Evolutionary conservation across 2,888 invertebrate genomes (phyloP), one percentile per base, ranked within the genome.

Genomic region (Pardosa pseudoannulata): DNA sequence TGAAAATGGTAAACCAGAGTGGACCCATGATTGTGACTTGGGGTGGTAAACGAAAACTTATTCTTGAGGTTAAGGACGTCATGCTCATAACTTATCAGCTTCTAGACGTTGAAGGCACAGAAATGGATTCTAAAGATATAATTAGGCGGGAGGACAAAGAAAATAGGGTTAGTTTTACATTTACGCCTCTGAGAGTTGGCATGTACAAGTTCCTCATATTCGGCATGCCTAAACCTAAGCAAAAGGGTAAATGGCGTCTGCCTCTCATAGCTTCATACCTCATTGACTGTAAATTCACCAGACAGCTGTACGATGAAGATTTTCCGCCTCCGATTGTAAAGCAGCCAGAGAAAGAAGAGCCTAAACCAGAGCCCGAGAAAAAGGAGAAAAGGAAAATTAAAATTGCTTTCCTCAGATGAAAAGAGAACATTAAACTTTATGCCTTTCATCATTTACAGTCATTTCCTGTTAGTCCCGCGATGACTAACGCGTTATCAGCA

Each of bases 1-100:
- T 90, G 75, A 88, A 88, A 68, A 87, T 90, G 36, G 75, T 89
- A 23, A 90, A 90, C 88, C 90, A 90, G 67, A 85, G 85, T 23
- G 90, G 89, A 11, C 90, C 91, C 0, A 88, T 90, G 65, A 90
- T 91, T 29, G 88, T 89, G 56, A 90, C 90, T 27, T 90, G 90
- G 89, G 90, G 90, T 6, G 91, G 91, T 7, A 89, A 89, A 56
- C 89, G 90, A 32, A 88, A 89, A 73, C 75, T 91, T n/a, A 85
- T 88, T 9, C 79, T 89, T 41, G 89, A 89, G 74, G 75, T 87
- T 1, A 81, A 80, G 19, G 89, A 89, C 19, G 82, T 88, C 7
- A 89, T 90, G 89, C 87, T 90, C 68, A 85, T 90, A 9, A 89
- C 89, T 31, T 87, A 88, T 65, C 88, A 89, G 50, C 50, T 90